Conservation (phyloP, 2,113 vertebrate genomes). For the Reinhardtius hippoglossoides region DNA sequence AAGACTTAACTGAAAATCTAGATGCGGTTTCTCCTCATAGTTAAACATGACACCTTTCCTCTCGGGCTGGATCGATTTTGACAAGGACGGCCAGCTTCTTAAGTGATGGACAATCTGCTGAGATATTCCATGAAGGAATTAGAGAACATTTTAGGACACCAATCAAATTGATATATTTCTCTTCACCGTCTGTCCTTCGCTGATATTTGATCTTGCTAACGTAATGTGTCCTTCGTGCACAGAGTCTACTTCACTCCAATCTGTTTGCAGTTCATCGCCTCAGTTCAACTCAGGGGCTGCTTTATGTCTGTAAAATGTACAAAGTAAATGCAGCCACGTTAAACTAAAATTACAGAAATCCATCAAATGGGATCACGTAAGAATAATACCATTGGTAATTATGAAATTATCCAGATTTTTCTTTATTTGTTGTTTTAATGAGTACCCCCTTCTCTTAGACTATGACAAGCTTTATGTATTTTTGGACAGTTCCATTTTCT, state of each 20-base stretch:
- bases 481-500: neutral
- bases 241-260: neutral
- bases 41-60: constrained; percentile 10
- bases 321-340: neutral
- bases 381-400: too few relatives aligned
- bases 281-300: neutral
- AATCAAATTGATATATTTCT: constrained; percentile 19
- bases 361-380: too few relatives aligned
- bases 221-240: neutral
- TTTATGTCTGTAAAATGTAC: neutral
- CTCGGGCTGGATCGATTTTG: constrained; percentile 30
- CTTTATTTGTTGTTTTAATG: too few relatives aligned
- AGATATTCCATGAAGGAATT: neutral
- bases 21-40: neutral
- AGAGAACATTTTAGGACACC: constrained; percentile 13
- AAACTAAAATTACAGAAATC: too few relatives aligned
- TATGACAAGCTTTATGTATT: neutral
- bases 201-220: neutral
- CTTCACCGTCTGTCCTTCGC: neutral
- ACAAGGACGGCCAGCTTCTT: constrained; percentile 18
- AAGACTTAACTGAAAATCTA: neutral
- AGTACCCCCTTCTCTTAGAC: too few relatives aligned
- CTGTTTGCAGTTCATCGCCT: neutral
- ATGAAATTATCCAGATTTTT: too few relatives aligned
- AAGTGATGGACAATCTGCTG: neutral